Evolutionary conservation across 1,140 invertebrate species (phyloP).

Genomic region (Dinoponera quadriceps): DNA sequence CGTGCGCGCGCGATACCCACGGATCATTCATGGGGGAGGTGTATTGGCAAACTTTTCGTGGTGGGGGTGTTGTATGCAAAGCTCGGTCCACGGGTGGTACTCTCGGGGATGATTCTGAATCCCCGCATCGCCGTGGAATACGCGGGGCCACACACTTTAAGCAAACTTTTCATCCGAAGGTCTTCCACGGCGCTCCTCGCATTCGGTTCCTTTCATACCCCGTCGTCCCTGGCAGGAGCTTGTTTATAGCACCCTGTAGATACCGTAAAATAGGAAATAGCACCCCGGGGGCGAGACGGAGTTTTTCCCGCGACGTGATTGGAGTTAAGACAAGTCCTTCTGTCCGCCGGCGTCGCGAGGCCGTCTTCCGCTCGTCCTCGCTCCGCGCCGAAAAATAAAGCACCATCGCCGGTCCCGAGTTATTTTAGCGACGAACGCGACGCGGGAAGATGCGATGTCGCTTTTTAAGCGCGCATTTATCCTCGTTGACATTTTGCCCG

Average conservation of each 20-base stretch:
- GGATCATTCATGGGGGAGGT: slow-evolving; percentile 49
- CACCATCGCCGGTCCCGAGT: slow-evolving; percentile 23
- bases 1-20: slow-evolving; percentile 5
- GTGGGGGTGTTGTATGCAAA: slow-evolving; percentile 38
- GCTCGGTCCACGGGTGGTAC: slow-evolving; percentile 14
- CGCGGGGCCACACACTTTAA: slow-evolving; percentile 56
- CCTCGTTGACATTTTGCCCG: slow-evolving; percentile 30
- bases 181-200: slow-evolving; percentile 36
- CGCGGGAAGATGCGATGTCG: slow-evolving; percentile 32
- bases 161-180: slow-evolving; percentile 64
- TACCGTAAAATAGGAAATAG: slow-evolving; percentile 72
- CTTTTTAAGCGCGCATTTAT: slow-evolving; percentile 56
- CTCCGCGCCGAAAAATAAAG: slow-evolving; percentile 38
- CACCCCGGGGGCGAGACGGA: slow-evolving; percentile 56
- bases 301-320: slow-evolving; percentile 68
- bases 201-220: slow-evolving; percentile 65
- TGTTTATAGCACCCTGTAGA: slow-evolving; percentile 72
- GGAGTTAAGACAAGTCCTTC: slow-evolving; percentile 66
- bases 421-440: slow-evolving; percentile 33
- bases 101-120: slow-evolving; percentile 51
- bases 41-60: slow-evolving; percentile 39
- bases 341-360: slow-evolving; percentile 33
- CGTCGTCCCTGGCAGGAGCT: slow-evolving; percentile 49
- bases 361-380: slow-evolving; percentile 27
- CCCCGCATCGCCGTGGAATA: slow-evolving; percentile 52